These are phyloP conservation scores for Steinernema carpocapsae DNA, from an alignment of 2,888 invertebrate genomes.

Conservation along the genomic window DNA sequence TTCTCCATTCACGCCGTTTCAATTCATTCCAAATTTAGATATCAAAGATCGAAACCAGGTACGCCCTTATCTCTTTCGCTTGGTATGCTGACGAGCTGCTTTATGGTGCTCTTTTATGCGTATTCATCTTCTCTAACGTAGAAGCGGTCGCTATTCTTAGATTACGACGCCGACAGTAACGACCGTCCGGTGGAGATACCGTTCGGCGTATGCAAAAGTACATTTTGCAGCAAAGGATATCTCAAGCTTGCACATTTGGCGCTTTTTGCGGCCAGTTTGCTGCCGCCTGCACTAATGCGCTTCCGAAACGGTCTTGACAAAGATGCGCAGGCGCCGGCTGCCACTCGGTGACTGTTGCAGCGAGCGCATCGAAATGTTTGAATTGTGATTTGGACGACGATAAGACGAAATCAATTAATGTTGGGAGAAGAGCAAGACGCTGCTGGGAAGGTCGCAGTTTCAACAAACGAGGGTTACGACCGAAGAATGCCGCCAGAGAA, in stretches of 20 bases:
- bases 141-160: background rate
- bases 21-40: constrained; percentile 33
- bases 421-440: background rate
- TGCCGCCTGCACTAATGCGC: background rate
- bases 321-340: background rate
- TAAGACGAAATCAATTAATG: constrained; percentile 32
- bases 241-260: background rate
- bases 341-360: background rate
- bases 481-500: no score
- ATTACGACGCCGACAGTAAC: background rate
- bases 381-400: constrained; percentile 19
- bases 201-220: no score
- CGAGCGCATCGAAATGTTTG: constrained; percentile 14
- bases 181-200: no score
- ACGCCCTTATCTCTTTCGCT: background rate
- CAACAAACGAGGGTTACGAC: no score
- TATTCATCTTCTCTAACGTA: background rate
- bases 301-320: background rate
- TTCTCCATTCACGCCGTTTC: background rate
- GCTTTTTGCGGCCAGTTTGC: background rate
- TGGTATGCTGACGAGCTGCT: background rate
- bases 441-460: background rate
- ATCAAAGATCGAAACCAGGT: background rate
- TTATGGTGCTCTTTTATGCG: background rate
- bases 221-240: background rate